A percentile compares a stretch with the other conserved stretches of the same genome.
Conservation (phyloP, 1,140 invertebrate species). For the Sitobion miscanthi region DNA sequence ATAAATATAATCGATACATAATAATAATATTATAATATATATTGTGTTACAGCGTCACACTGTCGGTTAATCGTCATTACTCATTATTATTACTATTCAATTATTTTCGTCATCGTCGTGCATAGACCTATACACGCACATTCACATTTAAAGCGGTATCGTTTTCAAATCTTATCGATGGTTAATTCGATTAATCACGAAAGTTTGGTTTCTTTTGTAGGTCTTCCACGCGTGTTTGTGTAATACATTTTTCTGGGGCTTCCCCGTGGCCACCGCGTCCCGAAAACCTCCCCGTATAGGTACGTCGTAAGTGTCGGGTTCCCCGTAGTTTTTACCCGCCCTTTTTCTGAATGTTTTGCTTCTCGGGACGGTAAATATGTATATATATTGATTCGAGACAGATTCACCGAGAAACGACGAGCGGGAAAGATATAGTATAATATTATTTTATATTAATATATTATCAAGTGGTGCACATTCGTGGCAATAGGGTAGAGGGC, state of each 20-base stretch:
- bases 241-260: conserved; percentile 44
- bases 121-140: not conserved
- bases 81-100: not conserved
- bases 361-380: no score
- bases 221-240: conserved; percentile 22
- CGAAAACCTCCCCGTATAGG: not conserved
- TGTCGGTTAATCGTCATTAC: not conserved
- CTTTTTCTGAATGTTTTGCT: not conserved
- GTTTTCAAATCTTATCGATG: conserved; percentile 40
- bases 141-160: not conserved
- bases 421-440: not conserved
- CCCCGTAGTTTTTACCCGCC: not conserved
- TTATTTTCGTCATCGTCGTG: not conserved
- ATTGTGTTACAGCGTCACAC: not conserved
- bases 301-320: conserved; percentile 28
- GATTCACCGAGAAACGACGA: not conserved
- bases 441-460: not conserved
- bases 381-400: not conserved
- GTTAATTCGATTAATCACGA: conserved; percentile 43
- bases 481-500: no score
- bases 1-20: not conserved
- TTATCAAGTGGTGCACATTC: not conserved
- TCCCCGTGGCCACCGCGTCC: not conserved
- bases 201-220: conserved; percentile 44
- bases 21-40: not conserved